Evolutionary conservation across 1,140 invertebrate species (phyloP).

Genomic region (Papilio xuthus): DNA sequence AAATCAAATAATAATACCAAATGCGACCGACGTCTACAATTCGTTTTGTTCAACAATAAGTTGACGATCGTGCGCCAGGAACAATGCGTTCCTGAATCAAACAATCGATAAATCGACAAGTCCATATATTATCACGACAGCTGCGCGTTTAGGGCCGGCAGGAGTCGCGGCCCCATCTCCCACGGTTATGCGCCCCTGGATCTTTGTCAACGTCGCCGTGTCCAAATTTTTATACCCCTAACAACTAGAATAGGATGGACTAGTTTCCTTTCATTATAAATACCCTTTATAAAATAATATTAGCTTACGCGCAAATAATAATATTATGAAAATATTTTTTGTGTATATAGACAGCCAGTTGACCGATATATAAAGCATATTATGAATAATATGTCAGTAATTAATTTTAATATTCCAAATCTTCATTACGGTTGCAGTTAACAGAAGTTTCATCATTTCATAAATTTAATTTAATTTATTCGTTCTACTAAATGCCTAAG

Average conservation of each 20-base stretch:
- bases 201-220: slow-evolving; percentile 43
- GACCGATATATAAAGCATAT: too few relatives aligned
- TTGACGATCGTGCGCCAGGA: slow-evolving; percentile 55
- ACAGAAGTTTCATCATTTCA: too few relatives aligned
- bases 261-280: slow-evolving; percentile 42
- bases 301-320: not conserved
- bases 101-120: slow-evolving; percentile 70
- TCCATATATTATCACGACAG: slow-evolving; percentile 67
- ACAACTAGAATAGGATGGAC: slow-evolving; percentile 37
- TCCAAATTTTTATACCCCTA: slow-evolving; percentile 41
- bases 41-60: slow-evolving; percentile 23
- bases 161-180: slow-evolving; percentile 61
- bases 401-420: too few relatives aligned
- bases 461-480: too few relatives aligned
- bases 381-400: too few relatives aligned
- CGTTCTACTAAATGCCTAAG: too few relatives aligned
- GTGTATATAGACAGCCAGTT: too few relatives aligned
- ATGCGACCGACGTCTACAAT: slow-evolving; percentile 44
- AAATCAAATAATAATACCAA: slow-evolving; percentile 50
- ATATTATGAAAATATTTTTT: not conserved
- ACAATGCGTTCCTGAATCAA: slow-evolving; percentile 69
- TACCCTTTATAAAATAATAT: slow-evolving; percentile 17
- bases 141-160: slow-evolving; percentile 56
- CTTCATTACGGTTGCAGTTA: too few relatives aligned
- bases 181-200: slow-evolving; percentile 55